phyloP scores from a whole-genome alignment of 2,797 vertebrate genomes.

The Bufotes viridis region DNA sequence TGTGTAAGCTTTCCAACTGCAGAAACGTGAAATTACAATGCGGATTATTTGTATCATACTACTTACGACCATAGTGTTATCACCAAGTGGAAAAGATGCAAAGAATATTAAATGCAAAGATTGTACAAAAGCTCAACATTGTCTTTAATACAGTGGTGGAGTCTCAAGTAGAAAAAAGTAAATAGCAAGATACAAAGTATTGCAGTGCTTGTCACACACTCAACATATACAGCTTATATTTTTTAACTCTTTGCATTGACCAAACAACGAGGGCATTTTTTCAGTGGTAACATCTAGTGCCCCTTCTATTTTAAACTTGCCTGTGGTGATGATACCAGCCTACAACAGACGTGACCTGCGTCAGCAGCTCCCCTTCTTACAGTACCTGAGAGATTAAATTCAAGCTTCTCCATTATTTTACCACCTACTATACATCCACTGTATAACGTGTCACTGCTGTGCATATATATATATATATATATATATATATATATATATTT shows the following conservation, averaged over 20 bases:
- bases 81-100: background rate
- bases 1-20: background rate
- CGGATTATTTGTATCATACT: background rate
- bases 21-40: background rate
- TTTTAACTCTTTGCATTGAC: conserved; percentile 6
- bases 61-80: background rate
- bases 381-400: conserved; percentile 27
- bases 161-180: conserved; percentile 31
- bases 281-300: conserved; percentile 8
- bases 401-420: conserved; percentile 15
- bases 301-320: background rate
- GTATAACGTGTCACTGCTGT: background rate
- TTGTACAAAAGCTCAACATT: conserved; percentile 60
- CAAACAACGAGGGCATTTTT: conserved; percentile 16
- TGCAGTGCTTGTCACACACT: conserved; percentile 26
- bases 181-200: conserved; percentile 34
- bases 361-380: conserved; percentile 9
- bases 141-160: conserved; percentile 64
- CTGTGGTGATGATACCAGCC: conserved; percentile 2
- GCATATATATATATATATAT: background rate
- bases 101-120: conserved; percentile 21
- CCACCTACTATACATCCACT: conserved; percentile 7
- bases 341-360: background rate
- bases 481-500: background rate
- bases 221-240: conserved; percentile 35